phyloP scores from a whole-genome alignment of 2,888 invertebrate genomes.

The Bugulina stolonifera region DNA sequence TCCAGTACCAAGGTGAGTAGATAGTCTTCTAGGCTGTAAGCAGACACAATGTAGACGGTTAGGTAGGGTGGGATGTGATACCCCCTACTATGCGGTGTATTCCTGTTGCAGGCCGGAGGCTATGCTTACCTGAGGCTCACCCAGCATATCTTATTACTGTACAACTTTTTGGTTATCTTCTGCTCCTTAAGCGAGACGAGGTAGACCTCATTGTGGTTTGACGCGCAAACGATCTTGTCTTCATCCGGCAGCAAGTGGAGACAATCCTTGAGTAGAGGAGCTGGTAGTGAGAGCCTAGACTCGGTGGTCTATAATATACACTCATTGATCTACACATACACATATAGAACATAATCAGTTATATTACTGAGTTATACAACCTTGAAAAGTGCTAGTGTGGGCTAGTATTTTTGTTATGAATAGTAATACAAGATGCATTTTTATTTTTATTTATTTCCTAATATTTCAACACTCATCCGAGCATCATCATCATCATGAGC shows the following conservation, averaged over 20 bases:
- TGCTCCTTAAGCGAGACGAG: slow-evolving; percentile 25
- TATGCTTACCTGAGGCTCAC: slow-evolving; percentile 1
- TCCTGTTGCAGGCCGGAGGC: too few relatives aligned
- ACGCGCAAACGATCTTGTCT: slow-evolving; percentile 28
- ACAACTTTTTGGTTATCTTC: neutral
- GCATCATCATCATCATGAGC: too few relatives aligned
- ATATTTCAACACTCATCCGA: too few relatives aligned
- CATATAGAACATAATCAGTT: neutral
- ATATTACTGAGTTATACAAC: neutral
- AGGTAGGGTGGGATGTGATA: too few relatives aligned
- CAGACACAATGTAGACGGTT: too few relatives aligned
- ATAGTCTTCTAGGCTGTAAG: neutral
- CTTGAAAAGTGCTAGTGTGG: too few relatives aligned
- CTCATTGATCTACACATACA: too few relatives aligned
- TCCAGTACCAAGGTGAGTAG: neutral
- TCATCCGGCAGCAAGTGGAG: slow-evolving; percentile 26
- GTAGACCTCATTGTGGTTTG: slow-evolving; percentile 27
- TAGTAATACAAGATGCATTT: too few relatives aligned
- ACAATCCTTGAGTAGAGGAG: slow-evolving; percentile 28
- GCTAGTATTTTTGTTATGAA: too few relatives aligned
- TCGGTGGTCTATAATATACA: slow-evolving; percentile 27
- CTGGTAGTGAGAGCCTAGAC: slow-evolving; percentile 30
- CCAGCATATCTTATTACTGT: neutral
- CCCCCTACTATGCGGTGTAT: too few relatives aligned
- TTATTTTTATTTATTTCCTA: too few relatives aligned